These are phyloP conservation scores for Channallabes apus DNA, from an alignment of 2,797 vertebrate genomes.

Conservation along the genomic window DNA sequence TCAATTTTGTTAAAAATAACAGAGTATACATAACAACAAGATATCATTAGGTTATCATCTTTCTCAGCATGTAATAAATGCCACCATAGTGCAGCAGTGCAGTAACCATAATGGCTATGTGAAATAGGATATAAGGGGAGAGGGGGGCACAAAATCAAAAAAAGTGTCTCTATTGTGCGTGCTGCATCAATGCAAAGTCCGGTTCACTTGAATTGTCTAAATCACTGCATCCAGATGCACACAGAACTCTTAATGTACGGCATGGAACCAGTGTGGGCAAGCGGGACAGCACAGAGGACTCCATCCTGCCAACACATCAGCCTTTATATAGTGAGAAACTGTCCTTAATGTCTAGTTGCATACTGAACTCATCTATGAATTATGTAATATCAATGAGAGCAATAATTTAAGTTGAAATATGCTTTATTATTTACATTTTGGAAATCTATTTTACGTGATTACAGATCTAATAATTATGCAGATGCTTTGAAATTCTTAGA, in stretches of 20 bases:
- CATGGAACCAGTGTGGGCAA: slow-evolving; percentile 49
- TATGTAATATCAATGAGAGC: neutral
- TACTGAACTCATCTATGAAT: neutral
- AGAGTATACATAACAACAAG: too few species aligned
- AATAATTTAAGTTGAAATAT: neutral
- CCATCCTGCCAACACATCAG: slow-evolving; percentile 34
- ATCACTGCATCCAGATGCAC: slow-evolving; percentile 48
- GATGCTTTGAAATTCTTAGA: neutral
- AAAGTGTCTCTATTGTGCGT: too few species aligned
- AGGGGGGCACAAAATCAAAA: too few species aligned
- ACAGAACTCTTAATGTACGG: slow-evolving; percentile 51
- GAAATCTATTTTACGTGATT: neutral
- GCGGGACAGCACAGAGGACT: slow-evolving; percentile 39
- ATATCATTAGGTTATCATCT: too few species aligned
- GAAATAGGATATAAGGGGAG: too few species aligned
- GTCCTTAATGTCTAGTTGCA: neutral
- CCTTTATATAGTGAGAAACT: slow-evolving; percentile 46
- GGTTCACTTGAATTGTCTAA: neutral
- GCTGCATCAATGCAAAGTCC: too few species aligned
- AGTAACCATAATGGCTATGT: too few species aligned
- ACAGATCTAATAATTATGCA: neutral
- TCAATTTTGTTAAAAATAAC: too few species aligned
- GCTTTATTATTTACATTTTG: neutral
- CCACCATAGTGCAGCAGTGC: too few species aligned
- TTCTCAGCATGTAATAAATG: too few species aligned